These are phyloP conservation scores for Diceros bicornis DNA, from an alignment of 2,797 vertebrate species.

Conservation along the genomic window DNA sequence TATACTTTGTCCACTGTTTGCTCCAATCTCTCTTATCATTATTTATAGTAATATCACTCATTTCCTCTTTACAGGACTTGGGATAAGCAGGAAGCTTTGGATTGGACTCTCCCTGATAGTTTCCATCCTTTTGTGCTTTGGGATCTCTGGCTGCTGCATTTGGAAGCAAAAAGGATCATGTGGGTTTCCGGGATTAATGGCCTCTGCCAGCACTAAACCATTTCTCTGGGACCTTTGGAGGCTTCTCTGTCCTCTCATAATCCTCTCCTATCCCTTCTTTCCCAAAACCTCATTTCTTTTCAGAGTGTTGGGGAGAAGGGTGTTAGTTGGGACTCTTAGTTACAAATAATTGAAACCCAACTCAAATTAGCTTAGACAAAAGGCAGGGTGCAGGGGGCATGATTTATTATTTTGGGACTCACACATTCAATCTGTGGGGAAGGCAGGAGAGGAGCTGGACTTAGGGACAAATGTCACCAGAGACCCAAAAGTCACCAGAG, in stretches of 20 bases:
- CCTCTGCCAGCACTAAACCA: neutral
- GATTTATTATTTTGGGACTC: neutral
- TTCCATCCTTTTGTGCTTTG: neutral
- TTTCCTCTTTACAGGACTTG: conserved; percentile 21
- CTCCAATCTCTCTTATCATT: neutral
- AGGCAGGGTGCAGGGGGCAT: no score
- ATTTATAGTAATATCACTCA: neutral
- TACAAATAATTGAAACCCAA: neutral
- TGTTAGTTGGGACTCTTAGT: neutral
- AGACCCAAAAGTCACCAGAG: neutral
- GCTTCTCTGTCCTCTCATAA: neutral
- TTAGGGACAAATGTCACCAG: neutral
- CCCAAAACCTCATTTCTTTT: neutral
- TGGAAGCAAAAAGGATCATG: neutral
- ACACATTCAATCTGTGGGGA: neutral
- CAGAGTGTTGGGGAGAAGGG: neutral
- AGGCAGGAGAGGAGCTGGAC: neutral
- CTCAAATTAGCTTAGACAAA: neutral
- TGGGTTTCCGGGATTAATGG: neutral
- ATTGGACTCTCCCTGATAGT: neutral
- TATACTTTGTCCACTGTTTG: neutral
- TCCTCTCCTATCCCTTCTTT: neutral
- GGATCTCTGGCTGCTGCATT: neutral
- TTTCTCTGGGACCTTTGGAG: neutral
- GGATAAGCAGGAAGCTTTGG: neutral